A percentile compares a stretch with the other conserved stretches of the same genome.
phyloP scores from a whole-genome alignment of 1,140 invertebrate genomes.

The Centruroides vittatus region DNA sequence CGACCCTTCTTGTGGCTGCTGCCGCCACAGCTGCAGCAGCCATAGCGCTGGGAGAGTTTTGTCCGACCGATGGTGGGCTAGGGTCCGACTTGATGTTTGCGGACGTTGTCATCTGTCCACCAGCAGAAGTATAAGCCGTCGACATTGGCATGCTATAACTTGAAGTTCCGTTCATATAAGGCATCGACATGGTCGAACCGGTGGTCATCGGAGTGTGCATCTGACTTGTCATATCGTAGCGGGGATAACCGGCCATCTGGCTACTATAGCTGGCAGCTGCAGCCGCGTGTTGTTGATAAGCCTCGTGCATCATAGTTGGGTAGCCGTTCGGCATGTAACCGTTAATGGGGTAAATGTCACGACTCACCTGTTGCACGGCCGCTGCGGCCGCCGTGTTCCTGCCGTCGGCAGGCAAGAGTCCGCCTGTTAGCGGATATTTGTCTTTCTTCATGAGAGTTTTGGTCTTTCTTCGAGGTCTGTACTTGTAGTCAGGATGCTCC shows the following conservation, averaged over 20 bases:
- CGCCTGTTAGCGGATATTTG: slow-evolving; percentile 68
- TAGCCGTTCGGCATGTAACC: slow-evolving; percentile 95
- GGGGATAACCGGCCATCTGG: slow-evolving; percentile 18
- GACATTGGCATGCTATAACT: slow-evolving; percentile 46
- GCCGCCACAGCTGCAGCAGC: background rate
- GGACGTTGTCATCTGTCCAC: slow-evolving; percentile 30
- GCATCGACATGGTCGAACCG: slow-evolving; percentile 30
- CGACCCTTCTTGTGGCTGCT: background rate
- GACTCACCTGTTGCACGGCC: slow-evolving; percentile 31
- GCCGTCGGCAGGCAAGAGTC: slow-evolving; percentile 29
- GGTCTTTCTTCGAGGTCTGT: slow-evolving; percentile 60
- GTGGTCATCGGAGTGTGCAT: slow-evolving; percentile 38
- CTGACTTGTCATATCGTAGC: slow-evolving; percentile 21
- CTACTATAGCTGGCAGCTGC: slow-evolving; percentile 15
- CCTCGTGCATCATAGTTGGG: slow-evolving; percentile 53
- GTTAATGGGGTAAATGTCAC: slow-evolving; percentile 71
- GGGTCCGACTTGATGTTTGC: slow-evolving; percentile 51
- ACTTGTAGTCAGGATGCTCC: slow-evolving; percentile 99
- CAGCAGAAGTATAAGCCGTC: slow-evolving; percentile 22
- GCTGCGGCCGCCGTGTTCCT: slow-evolving; percentile 28
- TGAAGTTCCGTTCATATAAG: slow-evolving; percentile 63
- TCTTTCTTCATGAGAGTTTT: slow-evolving; percentile 92
- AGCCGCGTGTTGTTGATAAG: slow-evolving; percentile 52
- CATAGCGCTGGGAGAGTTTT: slow-evolving; percentile 6
- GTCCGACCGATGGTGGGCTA: slow-evolving; percentile 40